These are phyloP conservation scores for Eupithecia inturbata DNA, from an alignment of 2,888 invertebrate genomes.

Conservation along the genomic window DNA sequence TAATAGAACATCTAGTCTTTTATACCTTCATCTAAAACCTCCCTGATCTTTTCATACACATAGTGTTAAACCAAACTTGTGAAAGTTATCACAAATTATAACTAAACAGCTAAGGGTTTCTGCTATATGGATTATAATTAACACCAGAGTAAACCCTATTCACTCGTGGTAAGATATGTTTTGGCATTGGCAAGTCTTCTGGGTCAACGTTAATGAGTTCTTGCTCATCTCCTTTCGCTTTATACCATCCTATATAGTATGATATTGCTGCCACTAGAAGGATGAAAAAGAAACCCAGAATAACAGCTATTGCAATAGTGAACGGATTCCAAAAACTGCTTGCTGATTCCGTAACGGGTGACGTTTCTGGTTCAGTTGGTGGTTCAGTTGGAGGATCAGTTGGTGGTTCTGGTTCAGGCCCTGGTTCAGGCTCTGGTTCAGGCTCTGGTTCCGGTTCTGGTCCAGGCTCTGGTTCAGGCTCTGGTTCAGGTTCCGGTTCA, in stretches of 20 bases:
- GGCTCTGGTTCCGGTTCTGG: constrained; percentile 2
- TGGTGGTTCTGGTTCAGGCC: background rate
- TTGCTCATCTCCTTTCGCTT: constrained; percentile 29
- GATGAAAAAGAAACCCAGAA: constrained; percentile 46
- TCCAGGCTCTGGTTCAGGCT: background rate
- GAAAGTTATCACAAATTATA: background rate
- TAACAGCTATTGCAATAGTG: constrained; percentile 54
- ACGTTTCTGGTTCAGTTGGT: constrained; percentile 12
- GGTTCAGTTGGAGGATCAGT: constrained; percentile 2
- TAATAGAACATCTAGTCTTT: background rate
- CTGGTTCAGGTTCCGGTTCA: background rate
- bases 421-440: background rate
- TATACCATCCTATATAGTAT: constrained; percentile 53
- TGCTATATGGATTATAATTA: constrained; percentile 28
- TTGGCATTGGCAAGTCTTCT: constrained; percentile 47
- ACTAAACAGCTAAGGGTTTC: background rate
- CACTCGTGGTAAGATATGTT: constrained; percentile 49
- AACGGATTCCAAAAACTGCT: constrained; percentile 53
- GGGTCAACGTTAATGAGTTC: constrained; percentile 43
- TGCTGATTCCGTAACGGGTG: constrained; percentile 15
- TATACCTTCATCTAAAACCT: background rate
- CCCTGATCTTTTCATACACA: background rate
- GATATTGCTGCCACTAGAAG: constrained; percentile 44
- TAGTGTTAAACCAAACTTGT: background rate
- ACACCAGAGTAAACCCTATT: constrained; percentile 45